Evolutionary conservation across 2,888 invertebrate species (phyloP).

Genomic region (Caenorhabditis angaria): DNA sequence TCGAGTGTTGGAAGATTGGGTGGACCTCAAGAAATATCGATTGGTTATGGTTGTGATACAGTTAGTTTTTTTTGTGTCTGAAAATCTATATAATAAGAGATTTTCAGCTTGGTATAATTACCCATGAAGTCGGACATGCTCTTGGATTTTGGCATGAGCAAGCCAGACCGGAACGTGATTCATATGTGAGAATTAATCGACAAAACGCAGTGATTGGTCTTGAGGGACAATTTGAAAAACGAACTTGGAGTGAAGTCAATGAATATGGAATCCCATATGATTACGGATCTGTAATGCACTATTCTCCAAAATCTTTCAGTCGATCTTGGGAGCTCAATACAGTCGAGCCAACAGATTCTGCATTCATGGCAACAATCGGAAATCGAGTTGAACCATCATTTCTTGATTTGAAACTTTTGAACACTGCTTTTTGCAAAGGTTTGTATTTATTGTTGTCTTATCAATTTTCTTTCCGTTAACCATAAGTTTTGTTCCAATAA

Average conservation of each 20-base stretch:
- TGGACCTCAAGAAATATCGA: constrained; percentile 56
- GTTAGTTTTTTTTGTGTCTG: constrained; percentile 14
- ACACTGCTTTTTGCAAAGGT: constrained; percentile 55
- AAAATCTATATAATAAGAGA: not conserved
- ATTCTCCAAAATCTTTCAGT: constrained; percentile 51
- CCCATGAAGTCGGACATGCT: constrained; percentile 60
- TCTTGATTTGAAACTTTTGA: constrained; percentile 54
- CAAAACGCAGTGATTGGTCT: constrained; percentile 48
- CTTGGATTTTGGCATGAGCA: constrained; percentile 65
- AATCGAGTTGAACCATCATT: constrained; percentile 54
- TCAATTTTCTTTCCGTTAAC: not conserved
- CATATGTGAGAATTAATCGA: constrained; percentile 48
- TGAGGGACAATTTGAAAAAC: constrained; percentile 51
- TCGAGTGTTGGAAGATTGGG: constrained; percentile 59
- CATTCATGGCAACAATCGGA: constrained; percentile 55
- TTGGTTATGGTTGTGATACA: constrained; percentile 60
- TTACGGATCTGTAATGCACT: constrained; percentile 60
- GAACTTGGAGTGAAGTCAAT: constrained; percentile 39
- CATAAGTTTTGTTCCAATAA: not conserved
- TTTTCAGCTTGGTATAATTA: constrained; percentile 55
- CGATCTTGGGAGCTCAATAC: constrained; percentile 42
- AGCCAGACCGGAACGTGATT: constrained; percentile 59
- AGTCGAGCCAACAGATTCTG: constrained; percentile 47
- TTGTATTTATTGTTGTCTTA: constrained; percentile 3
- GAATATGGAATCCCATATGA: constrained; percentile 55